Evolutionary conservation across 2,888 invertebrate genomes (phyloP).

Genomic region (Lymantria dispar): DNA sequence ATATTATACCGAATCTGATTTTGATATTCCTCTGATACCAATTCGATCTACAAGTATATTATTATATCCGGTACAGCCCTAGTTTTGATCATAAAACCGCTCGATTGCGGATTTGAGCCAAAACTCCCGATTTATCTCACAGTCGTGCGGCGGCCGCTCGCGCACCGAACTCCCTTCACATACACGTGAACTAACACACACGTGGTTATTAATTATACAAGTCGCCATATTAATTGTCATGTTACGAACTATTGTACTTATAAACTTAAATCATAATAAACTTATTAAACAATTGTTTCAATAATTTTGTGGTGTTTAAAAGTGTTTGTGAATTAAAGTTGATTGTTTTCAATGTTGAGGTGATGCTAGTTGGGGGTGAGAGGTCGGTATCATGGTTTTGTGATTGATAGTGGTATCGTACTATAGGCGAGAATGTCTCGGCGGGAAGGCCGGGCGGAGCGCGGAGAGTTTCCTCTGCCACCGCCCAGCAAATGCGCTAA

Average conservation of each 20-base stretch:
- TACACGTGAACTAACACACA: neutral
- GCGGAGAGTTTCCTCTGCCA: conserved; percentile 54
- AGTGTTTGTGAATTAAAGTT: neutral
- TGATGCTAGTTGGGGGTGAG: neutral
- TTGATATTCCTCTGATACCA: too few relatives aligned
- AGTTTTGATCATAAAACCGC: conserved; percentile 47
- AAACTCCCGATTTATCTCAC: conserved; percentile 39
- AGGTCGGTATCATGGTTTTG: neutral
- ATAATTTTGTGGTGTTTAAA: too few relatives aligned
- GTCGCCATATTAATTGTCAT: neutral
- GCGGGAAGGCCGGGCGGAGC: conserved; percentile 48
- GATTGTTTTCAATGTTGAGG: neutral
- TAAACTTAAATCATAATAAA: neutral
- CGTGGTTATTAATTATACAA: neutral
- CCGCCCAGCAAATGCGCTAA: conserved; percentile 76
- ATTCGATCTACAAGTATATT: too few relatives aligned
- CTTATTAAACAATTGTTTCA: neutral
- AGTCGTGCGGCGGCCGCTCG: conserved; percentile 16
- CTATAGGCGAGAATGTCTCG: conserved; percentile 53
- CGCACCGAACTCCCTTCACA: neutral
- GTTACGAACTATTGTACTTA: neutral
- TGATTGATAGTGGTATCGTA: conserved; percentile 1
- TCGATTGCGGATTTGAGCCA: conserved; percentile 34
- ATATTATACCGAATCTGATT: too few relatives aligned
- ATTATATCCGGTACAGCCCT: neutral